Conservation (phyloP, 2,888 invertebrate species). For the Trypoxylon attenuatum region DNA sequence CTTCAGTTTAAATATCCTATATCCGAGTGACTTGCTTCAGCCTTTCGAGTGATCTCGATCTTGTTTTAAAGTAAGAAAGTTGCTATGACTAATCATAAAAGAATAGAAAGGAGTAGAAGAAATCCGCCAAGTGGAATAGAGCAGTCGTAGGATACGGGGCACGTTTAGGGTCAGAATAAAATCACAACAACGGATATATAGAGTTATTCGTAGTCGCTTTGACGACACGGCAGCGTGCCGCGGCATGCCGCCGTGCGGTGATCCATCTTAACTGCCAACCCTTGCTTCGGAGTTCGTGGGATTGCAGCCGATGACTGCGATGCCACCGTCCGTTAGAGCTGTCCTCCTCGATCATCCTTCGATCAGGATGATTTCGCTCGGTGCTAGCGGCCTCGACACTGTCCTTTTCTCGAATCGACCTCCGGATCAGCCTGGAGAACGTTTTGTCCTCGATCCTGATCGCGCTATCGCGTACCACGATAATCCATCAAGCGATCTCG, state of each 20-base stretch:
- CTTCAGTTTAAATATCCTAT: too few species aligned
- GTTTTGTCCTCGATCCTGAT: too few species aligned
- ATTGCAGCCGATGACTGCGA: conserved; percentile 55
- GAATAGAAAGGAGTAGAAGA: neutral
- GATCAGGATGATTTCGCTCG: conserved; percentile 48
- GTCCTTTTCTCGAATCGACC: too few species aligned
- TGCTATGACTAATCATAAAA: too few species aligned
- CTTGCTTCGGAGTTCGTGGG: conserved; percentile 38
- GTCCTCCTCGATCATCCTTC: conserved; percentile 62
- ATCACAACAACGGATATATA: conserved; percentile 51
- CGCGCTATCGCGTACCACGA: neutral
- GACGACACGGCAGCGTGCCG: conserved; percentile 46
- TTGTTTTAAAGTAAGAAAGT: too few species aligned
- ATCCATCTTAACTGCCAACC: conserved; percentile 69
- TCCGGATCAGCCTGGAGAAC: too few species aligned
- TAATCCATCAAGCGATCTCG: neutral
- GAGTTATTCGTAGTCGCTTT: conserved; percentile 58
- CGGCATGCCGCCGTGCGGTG: conserved; percentile 56
- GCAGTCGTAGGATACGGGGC: conserved; percentile 17
- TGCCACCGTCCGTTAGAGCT: conserved; percentile 61
- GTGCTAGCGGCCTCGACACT: conserved; percentile 38
- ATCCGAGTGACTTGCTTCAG: too few species aligned
- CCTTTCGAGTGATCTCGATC: too few species aligned
- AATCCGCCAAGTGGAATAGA: conserved; percentile 7
- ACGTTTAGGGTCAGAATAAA: conserved; percentile 54